Evolutionary conservation across 2,113 vertebrate species (phyloP).

Genomic region (Isurus oxyrinchus): DNA sequence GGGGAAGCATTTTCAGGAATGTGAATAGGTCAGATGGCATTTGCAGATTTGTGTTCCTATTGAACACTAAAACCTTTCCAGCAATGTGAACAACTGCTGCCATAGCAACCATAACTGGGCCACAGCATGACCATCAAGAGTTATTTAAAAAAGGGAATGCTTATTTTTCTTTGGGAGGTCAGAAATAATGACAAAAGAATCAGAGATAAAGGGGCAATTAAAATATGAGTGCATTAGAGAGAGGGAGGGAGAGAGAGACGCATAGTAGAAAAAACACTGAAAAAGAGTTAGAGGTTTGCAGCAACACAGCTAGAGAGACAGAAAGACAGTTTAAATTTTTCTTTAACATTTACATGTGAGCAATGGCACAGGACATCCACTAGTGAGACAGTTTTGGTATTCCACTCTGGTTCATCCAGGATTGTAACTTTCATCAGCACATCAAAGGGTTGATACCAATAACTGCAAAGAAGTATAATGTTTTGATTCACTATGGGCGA

Average conservation of each 20-base stretch:
- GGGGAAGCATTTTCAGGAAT: neutral
- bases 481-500: neutral
- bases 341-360: neutral
- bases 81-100: neutral
- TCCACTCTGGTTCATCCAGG: neutral
- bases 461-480: neutral
- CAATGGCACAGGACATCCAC: neutral
- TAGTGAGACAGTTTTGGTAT: neutral
- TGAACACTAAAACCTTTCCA: neutral
- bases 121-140: neutral
- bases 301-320: neutral
- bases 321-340: neutral
- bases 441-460: neutral
- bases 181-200: neutral
- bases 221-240: neutral
- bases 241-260: neutral
- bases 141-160: neutral
- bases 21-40: neutral
- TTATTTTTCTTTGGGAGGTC: neutral
- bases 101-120: neutral
- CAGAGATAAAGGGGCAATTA: neutral
- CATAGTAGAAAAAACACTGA: neutral
- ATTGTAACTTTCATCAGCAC: neutral
- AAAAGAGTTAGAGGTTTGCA: neutral
- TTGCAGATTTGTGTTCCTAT: neutral